These are phyloP conservation scores for Menura novaehollandiae DNA, from an alignment of 2,113 vertebrate genomes.

Conservation along the genomic window DNA sequence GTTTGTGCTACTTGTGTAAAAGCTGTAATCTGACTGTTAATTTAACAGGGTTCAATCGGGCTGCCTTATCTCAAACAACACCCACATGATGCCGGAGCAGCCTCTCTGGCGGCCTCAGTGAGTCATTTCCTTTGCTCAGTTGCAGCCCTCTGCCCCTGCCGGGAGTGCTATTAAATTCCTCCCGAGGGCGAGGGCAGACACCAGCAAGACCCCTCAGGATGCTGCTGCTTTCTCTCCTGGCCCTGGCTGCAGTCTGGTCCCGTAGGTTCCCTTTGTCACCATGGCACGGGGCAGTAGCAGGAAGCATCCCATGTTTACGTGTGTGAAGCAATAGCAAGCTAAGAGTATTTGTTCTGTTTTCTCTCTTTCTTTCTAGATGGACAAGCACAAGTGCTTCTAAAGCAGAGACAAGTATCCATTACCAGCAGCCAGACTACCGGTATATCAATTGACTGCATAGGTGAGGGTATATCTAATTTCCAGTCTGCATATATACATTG, in stretches of 20 bases:
- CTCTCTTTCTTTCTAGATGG: constrained; percentile 9
- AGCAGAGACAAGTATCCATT: not conserved
- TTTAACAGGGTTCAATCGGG: not conserved
- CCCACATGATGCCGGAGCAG: not conserved
- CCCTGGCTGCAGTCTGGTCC: not conserved
- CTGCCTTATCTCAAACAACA: not conserved
- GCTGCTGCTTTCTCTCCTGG: not conserved
- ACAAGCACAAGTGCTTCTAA: not conserved
- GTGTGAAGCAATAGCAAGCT: not conserved
- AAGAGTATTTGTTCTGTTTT: not conserved
- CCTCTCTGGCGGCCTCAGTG: not conserved
- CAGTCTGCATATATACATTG: not conserved
- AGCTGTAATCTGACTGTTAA: not conserved
- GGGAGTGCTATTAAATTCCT: not conserved
- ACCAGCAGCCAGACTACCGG: not conserved
- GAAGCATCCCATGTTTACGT: fast-evolving
- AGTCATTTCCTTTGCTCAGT: not conserved
- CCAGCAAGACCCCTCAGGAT: not conserved
- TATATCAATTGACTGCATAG: not conserved
- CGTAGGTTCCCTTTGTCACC: not conserved
- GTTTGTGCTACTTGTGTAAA: not conserved
- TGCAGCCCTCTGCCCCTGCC: not conserved
- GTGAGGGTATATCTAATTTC: not conserved
- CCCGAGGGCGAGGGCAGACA: fast-evolving
- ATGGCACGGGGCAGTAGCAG: not conserved